A percentile compares a stretch with the other conserved stretches of the same genome.
phyloP scores from a whole-genome alignment of 2,888 invertebrate genomes.

The Drosophila pseudotakahashii region DNA sequence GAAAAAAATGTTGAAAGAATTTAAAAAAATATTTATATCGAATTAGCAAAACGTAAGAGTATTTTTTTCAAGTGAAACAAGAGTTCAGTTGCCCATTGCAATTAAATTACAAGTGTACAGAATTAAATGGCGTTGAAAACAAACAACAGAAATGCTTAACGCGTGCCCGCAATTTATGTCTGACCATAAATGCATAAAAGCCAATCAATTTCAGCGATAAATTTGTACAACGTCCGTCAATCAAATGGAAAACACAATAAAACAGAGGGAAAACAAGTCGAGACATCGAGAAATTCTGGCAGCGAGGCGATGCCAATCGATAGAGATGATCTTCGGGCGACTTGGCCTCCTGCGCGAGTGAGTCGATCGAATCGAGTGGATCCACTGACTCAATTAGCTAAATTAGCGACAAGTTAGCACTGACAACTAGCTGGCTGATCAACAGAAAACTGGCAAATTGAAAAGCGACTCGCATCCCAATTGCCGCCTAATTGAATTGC shows the following conservation, averaged over 20 bases:
- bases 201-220: conserved; percentile 52
- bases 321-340: conserved; percentile 41
- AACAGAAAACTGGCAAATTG: conserved; percentile 56
- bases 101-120: conserved; percentile 49
- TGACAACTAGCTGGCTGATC: conserved; percentile 20
- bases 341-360: conserved; percentile 25
- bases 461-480: conserved; percentile 60
- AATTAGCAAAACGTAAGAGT: neutral
- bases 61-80: neutral
- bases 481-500: conserved; percentile 74
- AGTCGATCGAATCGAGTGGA: conserved; percentile 16
- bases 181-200: conserved; percentile 44
- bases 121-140: conserved; percentile 40
- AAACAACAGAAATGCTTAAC: conserved; percentile 22
- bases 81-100: conserved; percentile 18
- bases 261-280: conserved; percentile 28
- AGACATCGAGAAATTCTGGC: conserved; percentile 33
- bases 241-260: conserved; percentile 48
- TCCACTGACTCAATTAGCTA: conserved; percentile 72
- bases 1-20: no score
- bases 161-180: conserved; percentile 50
- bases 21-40: neutral
- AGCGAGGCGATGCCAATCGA: conserved; percentile 12
- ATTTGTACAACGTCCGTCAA: conserved; percentile 47
- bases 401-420: conserved; percentile 66